Base-by-base conservation (phyloP, 2,888 invertebrate genomes). In the Drosophila acutilabella region DNA sequence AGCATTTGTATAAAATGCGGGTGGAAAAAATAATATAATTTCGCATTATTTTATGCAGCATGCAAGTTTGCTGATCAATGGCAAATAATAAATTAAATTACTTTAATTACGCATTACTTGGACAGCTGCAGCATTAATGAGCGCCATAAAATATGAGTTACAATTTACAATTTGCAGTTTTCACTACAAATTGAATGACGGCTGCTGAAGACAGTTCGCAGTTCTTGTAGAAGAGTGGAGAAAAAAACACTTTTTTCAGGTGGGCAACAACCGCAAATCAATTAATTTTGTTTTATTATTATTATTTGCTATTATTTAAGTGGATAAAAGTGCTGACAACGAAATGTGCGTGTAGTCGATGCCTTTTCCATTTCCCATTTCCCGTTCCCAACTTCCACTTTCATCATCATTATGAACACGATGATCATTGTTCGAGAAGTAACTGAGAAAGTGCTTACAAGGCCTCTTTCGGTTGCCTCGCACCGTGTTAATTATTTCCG, bases 61-160 rank as follows among this genome's bases (percentile, higher is more conserved):
- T 36, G 42, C 16, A 53, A 87, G 75, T 81, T 83, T 87, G 89
- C 87, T 87, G 89, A 84, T 84, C 85, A 84, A 84, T 84, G 88
- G 81, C 81, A 78, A 84, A 87, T 78, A 89, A 84, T 84, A 88
- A 89, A 87, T 89, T 67, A 84, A 84, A 88, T 87, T 78, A 88
- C 76, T 89, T 88, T 89, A 87, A 88, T 83, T 83, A 70, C 82
- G 57, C 71, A 70, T 62, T 67, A 61, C 76, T 69, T 30, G 61
- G 68, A 82, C 80, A 73, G 77, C 53, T 56, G 80, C 64, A 70
- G 45, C 68, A 72, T 68, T 80, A 82, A 80, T 82, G 78, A 68
- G 75, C 14, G 58, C 47, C 52, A 71, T 87, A 71, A 86, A 73
- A 73, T 75, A 83, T 75, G 87, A 69, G 66, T 60, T 44, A 73